These are phyloP conservation scores for Pterois miles DNA, from an alignment of 2,797 vertebrate species.

Conservation along the genomic window DNA sequence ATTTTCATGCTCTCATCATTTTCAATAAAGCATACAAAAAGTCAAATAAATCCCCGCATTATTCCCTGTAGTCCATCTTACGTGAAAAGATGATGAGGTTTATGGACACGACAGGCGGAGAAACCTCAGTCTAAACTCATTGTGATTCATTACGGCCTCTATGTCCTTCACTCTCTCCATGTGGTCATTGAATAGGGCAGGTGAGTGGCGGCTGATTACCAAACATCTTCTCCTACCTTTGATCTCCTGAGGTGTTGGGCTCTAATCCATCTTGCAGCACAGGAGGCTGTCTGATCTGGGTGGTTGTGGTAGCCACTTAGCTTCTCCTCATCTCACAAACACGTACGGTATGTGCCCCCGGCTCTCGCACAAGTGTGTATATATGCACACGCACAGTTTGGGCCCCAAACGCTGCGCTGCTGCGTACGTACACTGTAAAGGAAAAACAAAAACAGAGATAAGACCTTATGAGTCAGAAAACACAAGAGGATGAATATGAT, in stretches of 20 bases:
- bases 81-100: neutral
- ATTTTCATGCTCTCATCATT: neutral
- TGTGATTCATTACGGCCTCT: slow-evolving; percentile 55
- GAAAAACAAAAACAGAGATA: neutral
- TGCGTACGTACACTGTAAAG: slow-evolving; percentile 40
- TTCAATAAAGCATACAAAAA: neutral
- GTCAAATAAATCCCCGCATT: neutral
- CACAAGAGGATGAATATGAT: slow-evolving; percentile 15
- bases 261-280: slow-evolving; percentile 82
- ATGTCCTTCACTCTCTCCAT: slow-evolving; percentile 13
- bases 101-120: neutral
- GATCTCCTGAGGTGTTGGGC: slow-evolving; percentile 80
- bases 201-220: slow-evolving; percentile 69
- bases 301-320: slow-evolving; percentile 74
- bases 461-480: slow-evolving; percentile 14
- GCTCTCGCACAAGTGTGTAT: slow-evolving; percentile 15
- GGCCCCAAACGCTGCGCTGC: slow-evolving; percentile 12
- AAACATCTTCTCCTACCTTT: slow-evolving; percentile 81
- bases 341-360: slow-evolving; percentile 22
- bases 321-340: slow-evolving; percentile 79
- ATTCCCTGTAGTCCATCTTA: neutral
- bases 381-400: slow-evolving; percentile 7
- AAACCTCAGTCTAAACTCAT: slow-evolving; percentile 32
- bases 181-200: slow-evolving; percentile 44
- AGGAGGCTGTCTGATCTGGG: slow-evolving; percentile 68